These are phyloP conservation scores for Hydrozoanthus tunicans DNA, from an alignment of 64 coral and sea anemone species.

Conservation along the genomic window DNA sequence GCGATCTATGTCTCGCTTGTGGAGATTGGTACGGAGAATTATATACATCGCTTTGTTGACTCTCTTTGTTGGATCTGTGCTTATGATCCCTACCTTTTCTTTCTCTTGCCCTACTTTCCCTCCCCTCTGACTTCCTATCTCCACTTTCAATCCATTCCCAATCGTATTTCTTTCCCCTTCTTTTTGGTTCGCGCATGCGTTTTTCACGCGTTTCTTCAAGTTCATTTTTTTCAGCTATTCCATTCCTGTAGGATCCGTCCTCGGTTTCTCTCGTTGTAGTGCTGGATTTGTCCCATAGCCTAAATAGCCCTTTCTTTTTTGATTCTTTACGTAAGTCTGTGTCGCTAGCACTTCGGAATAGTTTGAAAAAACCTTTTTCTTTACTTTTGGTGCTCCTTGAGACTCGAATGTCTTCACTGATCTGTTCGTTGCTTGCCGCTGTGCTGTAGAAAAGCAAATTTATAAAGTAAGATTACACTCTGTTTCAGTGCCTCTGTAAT, in stretches of 20 bases:
- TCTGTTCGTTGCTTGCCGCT: conserved; percentile 33
- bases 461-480: not conserved
- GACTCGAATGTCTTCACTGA: conserved; percentile 36
- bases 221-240: conserved; percentile 18
- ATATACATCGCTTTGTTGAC: not conserved
- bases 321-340: conserved; percentile 10
- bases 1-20: not conserved
- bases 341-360: conserved; percentile 53
- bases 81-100: conserved; percentile 4
- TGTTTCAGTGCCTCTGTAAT: too few species aligned
- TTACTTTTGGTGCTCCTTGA: conserved; percentile 26
- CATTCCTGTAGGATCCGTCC: not conserved
- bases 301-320: conserved; percentile 43
- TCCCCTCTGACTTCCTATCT: not conserved
- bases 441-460: conserved; percentile 23
- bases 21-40: conserved; percentile 4
- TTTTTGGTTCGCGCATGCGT: not conserved
- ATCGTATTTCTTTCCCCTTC: not conserved
- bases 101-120: not conserved
- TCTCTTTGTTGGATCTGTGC: not conserved
- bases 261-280: conserved; percentile 25
- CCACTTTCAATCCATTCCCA: not conserved
- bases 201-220: conserved; percentile 6
- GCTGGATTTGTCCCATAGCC: conserved; percentile 44
- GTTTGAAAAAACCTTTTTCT: conserved; percentile 33